Percentiles rank a stretch among this genome's conserved stretches.
Conservation (phyloP, 2,113 vertebrate species). For the Delphinus delphis region DNA sequence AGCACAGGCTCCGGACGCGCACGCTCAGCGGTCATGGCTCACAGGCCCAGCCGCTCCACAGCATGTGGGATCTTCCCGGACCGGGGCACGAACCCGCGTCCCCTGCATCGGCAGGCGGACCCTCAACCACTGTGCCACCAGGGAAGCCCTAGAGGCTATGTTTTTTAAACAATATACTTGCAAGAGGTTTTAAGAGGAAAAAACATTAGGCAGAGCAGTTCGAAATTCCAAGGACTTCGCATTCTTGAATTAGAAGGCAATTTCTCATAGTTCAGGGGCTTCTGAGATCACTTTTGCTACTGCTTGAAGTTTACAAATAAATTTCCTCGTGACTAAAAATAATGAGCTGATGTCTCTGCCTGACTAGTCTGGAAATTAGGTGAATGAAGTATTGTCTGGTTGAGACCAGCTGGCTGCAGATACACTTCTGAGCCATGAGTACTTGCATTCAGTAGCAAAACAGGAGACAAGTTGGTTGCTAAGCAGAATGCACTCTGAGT, state of each 20-base stretch:
- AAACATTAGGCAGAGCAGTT: slow-evolving; percentile 32
- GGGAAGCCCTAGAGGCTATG: background rate
- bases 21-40: no score
- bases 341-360: slow-evolving; percentile 66
- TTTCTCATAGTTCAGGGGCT: background rate
- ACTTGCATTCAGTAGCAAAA: slow-evolving; percentile 64
- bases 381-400: slow-evolving; percentile 80
- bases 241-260: slow-evolving; percentile 38
- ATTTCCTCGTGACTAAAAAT: slow-evolving; percentile 68
- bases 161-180: background rate
- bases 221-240: background rate
- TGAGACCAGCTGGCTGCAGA: slow-evolving; percentile 82
- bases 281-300: background rate
- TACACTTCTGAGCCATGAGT: slow-evolving; percentile 47
- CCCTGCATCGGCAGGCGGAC: no score
- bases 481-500: slow-evolving; percentile 60
- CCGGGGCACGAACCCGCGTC: no score
- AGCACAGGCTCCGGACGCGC: no score
- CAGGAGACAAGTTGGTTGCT: slow-evolving; percentile 71
- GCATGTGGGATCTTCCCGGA: no score
- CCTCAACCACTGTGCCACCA: no score
- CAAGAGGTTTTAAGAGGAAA: background rate
- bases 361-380: slow-evolving; percentile 71
- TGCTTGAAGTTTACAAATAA: slow-evolving; percentile 70
- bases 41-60: no score